Percentiles rank a stretch among this genome's conserved stretches.
phyloP scores from a whole-genome alignment of 2,797 vertebrate species.

The Catostomus latipinnis region DNA sequence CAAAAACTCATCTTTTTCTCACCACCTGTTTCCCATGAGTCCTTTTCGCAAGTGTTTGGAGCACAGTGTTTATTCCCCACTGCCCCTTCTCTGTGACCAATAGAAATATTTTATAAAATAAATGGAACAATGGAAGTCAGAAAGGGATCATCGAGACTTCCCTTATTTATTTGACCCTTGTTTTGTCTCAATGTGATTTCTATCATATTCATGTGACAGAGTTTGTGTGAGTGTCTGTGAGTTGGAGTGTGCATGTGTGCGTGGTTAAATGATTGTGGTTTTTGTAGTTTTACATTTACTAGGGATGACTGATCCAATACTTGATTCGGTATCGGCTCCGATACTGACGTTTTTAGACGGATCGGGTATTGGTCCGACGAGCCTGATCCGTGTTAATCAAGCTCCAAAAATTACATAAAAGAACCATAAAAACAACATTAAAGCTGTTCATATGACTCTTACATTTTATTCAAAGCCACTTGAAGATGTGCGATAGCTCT shows the following conservation, averaged over 20 bases:
- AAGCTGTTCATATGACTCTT: no score
- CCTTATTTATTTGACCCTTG: constrained; percentile 46
- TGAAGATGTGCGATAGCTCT: no score
- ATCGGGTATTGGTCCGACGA: no score
- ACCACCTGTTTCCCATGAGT: constrained; percentile 38
- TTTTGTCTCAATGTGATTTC: constrained; percentile 32
- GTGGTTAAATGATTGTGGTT: constrained; percentile 12
- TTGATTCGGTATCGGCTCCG: no score
- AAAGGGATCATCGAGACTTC: constrained; percentile 29
- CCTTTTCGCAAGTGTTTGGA: constrained; percentile 21
- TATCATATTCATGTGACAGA: constrained; percentile 1
- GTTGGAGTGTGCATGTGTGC: constrained; percentile 27
- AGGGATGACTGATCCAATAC: no score
- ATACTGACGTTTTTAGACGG: no score
- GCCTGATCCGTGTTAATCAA: no score
- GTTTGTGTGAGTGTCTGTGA: constrained; percentile 6
- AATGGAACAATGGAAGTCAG: constrained; percentile 32
- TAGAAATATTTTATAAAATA: constrained; percentile 35
- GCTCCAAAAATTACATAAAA: no score
- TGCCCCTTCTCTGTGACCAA: constrained; percentile 33
- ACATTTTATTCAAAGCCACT: no score
- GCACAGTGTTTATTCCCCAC: constrained; percentile 24
- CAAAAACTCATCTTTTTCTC: constrained; percentile 11
- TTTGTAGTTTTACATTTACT: constrained; percentile 27
- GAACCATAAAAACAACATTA: no score